Percentiles rank a stretch among this genome's conserved stretches.
Conservation (phyloP, 2,888 invertebrate genomes). For the Syrphus vitripennis region DNA sequence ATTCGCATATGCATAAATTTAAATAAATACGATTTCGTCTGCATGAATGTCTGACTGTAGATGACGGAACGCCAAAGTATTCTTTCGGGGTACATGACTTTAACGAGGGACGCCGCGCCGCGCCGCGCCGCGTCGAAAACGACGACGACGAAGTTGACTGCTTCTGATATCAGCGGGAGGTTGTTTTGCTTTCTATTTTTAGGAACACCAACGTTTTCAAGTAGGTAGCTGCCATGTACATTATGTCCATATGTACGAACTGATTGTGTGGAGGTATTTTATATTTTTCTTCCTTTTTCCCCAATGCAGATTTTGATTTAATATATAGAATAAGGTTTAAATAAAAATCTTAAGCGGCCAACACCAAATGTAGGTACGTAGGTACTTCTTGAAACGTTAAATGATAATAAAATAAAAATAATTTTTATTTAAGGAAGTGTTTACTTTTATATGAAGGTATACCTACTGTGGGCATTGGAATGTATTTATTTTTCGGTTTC, state of each 20-base stretch:
- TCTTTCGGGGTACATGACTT: constrained; percentile 34
- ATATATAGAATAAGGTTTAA: background rate
- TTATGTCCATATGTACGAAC: background rate
- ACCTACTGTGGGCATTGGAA: background rate
- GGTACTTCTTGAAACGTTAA: background rate
- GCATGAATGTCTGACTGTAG: constrained; percentile 38
- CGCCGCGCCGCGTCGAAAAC: no score
- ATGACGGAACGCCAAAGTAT: constrained; percentile 20
- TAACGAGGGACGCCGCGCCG: background rate
- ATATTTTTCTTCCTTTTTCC: background rate
- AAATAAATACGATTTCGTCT: constrained; percentile 54
- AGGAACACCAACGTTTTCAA: background rate
- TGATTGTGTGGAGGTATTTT: no score
- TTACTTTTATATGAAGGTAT: background rate
- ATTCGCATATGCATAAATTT: constrained; percentile 17
- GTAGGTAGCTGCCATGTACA: background rate
- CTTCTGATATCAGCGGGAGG: constrained; percentile 16
- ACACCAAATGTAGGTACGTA: background rate
- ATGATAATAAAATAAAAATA: background rate
- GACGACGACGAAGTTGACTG: no score
- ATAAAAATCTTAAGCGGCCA: background rate
- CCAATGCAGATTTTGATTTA: background rate
- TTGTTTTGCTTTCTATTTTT: constrained; percentile 33
- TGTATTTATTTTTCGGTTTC: background rate
- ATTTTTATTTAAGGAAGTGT: background rate